Conservation (phyloP, 2,113 vertebrate genomes). For the Emydocephalus ijimae region DNA sequence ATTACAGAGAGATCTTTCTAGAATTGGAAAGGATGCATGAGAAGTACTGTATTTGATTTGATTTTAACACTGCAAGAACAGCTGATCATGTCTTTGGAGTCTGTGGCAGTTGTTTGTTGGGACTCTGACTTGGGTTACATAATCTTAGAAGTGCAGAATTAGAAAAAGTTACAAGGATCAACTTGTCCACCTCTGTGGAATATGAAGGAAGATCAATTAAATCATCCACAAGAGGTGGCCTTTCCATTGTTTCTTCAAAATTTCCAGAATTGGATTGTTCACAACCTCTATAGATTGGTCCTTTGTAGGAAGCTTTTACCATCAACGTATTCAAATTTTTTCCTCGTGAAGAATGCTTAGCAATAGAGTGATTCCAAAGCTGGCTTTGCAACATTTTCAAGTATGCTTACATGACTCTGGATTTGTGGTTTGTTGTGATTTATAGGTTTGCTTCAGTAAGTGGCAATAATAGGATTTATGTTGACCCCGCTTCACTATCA, state of each 20-base stretch:
- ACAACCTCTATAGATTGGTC: background rate
- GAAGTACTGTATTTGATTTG: background rate
- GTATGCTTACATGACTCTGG: background rate
- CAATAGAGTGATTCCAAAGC: background rate
- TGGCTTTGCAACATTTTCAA: background rate
- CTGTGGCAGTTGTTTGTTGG: background rate
- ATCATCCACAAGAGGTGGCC: background rate
- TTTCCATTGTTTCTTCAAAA: background rate
- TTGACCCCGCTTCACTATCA: background rate
- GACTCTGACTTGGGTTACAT: background rate
- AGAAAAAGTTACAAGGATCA: background rate
- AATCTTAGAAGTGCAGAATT: background rate
- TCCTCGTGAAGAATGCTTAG: background rate
- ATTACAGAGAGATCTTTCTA: background rate
- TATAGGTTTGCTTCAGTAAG: background rate
- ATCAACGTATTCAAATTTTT: background rate
- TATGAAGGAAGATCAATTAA: background rate
- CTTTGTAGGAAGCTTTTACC: background rate
- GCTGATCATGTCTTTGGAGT: background rate
- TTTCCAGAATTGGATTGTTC: background rate
- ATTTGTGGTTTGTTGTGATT: background rate
- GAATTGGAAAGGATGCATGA: background rate
- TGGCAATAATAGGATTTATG: background rate
- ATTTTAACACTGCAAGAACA: background rate
- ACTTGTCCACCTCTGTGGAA: background rate